Conservation (phyloP, 2,113 vertebrate species). For the Gobio gobio region DNA sequence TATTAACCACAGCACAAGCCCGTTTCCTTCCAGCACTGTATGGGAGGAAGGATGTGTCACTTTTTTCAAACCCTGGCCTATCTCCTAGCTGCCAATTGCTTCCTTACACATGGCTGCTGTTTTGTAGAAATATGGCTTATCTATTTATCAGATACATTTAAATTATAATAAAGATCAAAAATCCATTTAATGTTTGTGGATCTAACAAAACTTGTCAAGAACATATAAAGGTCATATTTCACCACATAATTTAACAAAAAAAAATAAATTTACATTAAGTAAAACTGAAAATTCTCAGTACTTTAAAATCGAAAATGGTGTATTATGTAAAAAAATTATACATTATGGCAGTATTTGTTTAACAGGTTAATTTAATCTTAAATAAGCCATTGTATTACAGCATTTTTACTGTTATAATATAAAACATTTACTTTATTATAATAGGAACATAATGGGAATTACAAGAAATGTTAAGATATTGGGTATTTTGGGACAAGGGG, state of each 20-base stretch:
- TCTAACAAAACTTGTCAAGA: not conserved
- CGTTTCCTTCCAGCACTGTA: not conserved
- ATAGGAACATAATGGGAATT: not conserved
- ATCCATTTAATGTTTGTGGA: not conserved
- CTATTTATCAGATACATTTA: constrained; percentile 2
- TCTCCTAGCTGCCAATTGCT: constrained; percentile 2
- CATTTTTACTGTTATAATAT: no score
- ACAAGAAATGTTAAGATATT: not conserved
- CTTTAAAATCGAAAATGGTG: not conserved
- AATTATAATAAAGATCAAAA: not conserved
- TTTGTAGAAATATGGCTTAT: constrained; percentile 5
- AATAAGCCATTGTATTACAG: no score
- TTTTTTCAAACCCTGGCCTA: not conserved
- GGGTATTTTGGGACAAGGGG: not conserved
- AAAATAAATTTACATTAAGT: no score
- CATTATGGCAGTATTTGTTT: not conserved
- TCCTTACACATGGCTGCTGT: constrained; percentile 29
- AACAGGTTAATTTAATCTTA: no score
- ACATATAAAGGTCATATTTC: not conserved
- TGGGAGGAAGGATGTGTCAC: constrained; percentile 35
- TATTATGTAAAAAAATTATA: not conserved
- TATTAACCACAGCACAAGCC: constrained; percentile 23
- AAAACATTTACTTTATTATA: not conserved
- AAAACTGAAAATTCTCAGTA: not conserved
- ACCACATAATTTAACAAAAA: not conserved